Evolutionary conservation across 2,797 vertebrate genomes (phyloP), one percentile per base, ranked within the genome.

Genomic region (Pelodytes ibericus): DNA sequence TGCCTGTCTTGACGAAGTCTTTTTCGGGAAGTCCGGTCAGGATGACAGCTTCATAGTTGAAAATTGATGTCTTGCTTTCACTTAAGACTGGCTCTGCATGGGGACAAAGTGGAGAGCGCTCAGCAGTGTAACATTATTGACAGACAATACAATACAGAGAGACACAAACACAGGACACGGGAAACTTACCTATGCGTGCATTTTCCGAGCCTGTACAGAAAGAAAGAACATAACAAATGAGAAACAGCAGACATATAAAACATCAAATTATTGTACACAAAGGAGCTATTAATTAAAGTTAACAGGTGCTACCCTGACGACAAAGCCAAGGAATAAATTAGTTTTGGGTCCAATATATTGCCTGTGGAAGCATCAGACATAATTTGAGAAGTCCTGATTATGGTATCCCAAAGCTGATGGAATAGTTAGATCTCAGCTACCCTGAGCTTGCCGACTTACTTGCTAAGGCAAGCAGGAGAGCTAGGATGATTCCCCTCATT

Each of bases 401-500:
- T n/a, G n/a, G n/a, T n/a, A n/a, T n/a, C n/a, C n/a, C n/a, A n/a
- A n/a, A n/a, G n/a, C n/a, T n/a, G n/a, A n/a, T n/a, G n/a, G n/a
- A n/a, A n/a, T n/a, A n/a, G n/a, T n/a, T n/a, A n/a, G n/a, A n/a
- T n/a, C n/a, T n/a, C n/a, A n/a, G n/a, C n/a, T n/a, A n/a, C n/a
- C n/a, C n/a, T n/a, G n/a, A n/a, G n/a, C n/a, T n/a, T 2, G 1
- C 29, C 2, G 29, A 72, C 87, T 89, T 83, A 90, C 88, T 86
- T 33, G 75, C 87, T 3, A 88, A 57, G 47, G 83, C 81, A 77
- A 89, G 67, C 15, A 3, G 74, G 33, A 88, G 41, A 1, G 78
- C 75, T 25, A 90, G 76, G 49, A 82, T 15, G 79, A 88, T 83
- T 69, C 83, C 86, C 86, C 80, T 89, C 90, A 90, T 91, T 78